Conservation (phyloP, 1,140 invertebrate genomes). For the Glossosoma conforme region DNA sequence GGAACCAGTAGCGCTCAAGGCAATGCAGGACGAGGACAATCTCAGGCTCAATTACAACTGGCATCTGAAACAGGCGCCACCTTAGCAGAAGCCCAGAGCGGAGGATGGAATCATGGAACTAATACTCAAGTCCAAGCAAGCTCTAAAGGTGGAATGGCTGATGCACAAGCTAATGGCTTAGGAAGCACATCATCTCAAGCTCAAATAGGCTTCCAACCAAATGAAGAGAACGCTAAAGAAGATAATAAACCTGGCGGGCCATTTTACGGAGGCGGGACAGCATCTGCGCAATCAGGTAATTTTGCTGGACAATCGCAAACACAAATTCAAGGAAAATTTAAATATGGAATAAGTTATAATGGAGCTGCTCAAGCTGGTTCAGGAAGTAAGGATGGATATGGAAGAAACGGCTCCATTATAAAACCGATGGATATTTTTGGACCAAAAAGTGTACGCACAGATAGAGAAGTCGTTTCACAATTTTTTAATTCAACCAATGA, state of each 20-base stretch:
- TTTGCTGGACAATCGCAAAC: conserved; percentile 72
- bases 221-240: conserved; percentile 52
- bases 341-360: conserved; percentile 72
- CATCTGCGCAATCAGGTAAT: conserved; percentile 69
- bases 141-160: conserved; percentile 72
- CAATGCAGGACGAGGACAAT: conserved; percentile 64
- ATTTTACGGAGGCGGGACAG: conserved; percentile 68
- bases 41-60: conserved; percentile 71
- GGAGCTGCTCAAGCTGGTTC: conserved; percentile 77
- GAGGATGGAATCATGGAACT: conserved; percentile 67
- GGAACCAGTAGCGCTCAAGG: conserved; percentile 70
- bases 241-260: conserved; percentile 47
- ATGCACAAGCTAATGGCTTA: conserved; percentile 76
- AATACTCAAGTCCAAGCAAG: conserved; percentile 73
- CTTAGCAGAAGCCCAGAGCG: conserved; percentile 67
- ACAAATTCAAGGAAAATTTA: conserved; percentile 70
- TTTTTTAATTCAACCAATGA: conserved; percentile 20
- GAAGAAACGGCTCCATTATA: conserved; percentile 40
- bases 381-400: conserved; percentile 55
- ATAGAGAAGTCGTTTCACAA: conserved; percentile 22
- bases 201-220: conserved; percentile 77
- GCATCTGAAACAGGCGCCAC: conserved; percentile 67
- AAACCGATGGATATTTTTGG: conserved; percentile 41
- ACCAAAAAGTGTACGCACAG: conserved; percentile 31
- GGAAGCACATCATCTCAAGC: conserved; percentile 80